Conservation (phyloP, 2,888 invertebrate genomes). For the Drosophila ezoana region DNA sequence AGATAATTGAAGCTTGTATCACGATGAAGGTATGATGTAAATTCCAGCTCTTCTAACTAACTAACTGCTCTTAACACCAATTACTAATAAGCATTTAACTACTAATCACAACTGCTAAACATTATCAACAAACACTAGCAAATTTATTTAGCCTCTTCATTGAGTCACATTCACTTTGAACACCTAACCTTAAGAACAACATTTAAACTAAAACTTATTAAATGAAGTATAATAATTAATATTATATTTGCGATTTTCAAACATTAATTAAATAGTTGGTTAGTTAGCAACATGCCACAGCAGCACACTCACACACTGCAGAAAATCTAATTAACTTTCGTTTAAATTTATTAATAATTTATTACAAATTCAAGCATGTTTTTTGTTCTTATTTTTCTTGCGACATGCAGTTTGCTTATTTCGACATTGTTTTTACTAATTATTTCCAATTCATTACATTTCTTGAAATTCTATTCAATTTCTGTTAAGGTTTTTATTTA, state of each 20-base stretch:
- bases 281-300: conserved; percentile 41
- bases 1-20: conserved; percentile 97
- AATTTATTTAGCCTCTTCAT: conserved; percentile 25
- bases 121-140: conserved; percentile 36
- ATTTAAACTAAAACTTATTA: conserved; percentile 9
- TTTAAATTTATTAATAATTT: conserved; percentile 13
- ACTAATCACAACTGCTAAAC: conserved; percentile 54
- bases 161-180: conserved; percentile 33
- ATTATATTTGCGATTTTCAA: conserved; percentile 9
- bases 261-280: conserved; percentile 29
- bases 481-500: conserved; percentile 11
- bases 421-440: background rate
- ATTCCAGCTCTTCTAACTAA: conserved; percentile 53
- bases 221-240: conserved; percentile 15
- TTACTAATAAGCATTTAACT: conserved; percentile 38
- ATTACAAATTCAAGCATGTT: conserved; percentile 11
- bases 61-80: conserved; percentile 56
- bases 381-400: conserved; percentile 4
- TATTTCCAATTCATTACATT: background rate
- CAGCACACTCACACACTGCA: conserved; percentile 52
- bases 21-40: conserved; percentile 92
- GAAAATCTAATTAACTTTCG: conserved; percentile 24
- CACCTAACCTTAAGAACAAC: conserved; percentile 18
- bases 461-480: conserved; percentile 1
- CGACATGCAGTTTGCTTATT: conserved; percentile 14